Evolutionary conservation across 2,797 vertebrate species (phyloP).

Genomic region (Chrosomus eos): DNA sequence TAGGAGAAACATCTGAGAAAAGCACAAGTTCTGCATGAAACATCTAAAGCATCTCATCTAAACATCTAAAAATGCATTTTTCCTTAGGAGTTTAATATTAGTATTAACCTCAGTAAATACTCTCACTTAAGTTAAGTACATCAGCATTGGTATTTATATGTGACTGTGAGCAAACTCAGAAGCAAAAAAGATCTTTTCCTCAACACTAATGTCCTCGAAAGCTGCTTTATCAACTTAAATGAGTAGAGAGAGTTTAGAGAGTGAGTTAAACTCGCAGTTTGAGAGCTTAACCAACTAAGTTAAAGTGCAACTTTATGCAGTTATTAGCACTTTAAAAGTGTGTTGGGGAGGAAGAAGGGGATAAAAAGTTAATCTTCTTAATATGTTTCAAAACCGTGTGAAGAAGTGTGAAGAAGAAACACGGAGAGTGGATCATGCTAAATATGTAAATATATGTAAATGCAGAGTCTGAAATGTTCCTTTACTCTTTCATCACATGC

Average conservation of each 20-base stretch:
- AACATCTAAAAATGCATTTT: neutral
- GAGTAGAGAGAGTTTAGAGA: slow-evolving; percentile 59
- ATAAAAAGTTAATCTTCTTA: slow-evolving; percentile 57
- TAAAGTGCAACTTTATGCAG: slow-evolving; percentile 64
- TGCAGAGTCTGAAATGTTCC: slow-evolving; percentile 21
- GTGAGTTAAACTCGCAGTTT: slow-evolving; percentile 57
- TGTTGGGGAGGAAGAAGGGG: slow-evolving; percentile 68
- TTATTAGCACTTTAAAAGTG: slow-evolving; percentile 74
- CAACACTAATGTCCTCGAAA: neutral
- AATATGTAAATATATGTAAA: slow-evolving; percentile 60
- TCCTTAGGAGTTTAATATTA: neutral
- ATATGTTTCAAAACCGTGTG: slow-evolving; percentile 55
- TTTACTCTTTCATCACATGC: slow-evolving; percentile 34
- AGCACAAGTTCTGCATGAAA: neutral
- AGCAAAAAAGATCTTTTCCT: neutral
- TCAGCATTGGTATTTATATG: neutral
- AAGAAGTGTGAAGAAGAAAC: slow-evolving; percentile 45
- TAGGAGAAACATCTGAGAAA: neutral
- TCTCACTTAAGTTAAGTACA: neutral
- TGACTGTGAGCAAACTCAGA: neutral
- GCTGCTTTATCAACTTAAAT: neutral
- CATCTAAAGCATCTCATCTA: neutral
- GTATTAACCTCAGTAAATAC: neutral
- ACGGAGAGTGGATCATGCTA: slow-evolving; percentile 42
- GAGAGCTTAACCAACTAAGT: slow-evolving; percentile 65